Percentiles rank a stretch among this genome's conserved stretches.
These are phyloP conservation scores for Hybos culiciformis DNA, from an alignment of 2,888 invertebrate genomes.

Conservation along the genomic window DNA sequence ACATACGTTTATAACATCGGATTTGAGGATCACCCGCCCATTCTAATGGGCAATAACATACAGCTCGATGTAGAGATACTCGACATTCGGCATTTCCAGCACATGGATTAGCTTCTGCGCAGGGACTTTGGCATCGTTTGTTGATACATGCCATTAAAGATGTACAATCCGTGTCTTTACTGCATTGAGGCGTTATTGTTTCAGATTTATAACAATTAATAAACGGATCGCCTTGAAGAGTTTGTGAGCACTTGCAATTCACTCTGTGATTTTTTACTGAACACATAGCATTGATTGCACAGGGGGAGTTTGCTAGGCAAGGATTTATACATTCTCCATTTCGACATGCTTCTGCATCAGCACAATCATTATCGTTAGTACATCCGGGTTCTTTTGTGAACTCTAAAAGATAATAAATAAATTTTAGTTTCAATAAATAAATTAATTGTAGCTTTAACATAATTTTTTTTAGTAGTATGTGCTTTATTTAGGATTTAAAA, in stretches of 20 bases:
- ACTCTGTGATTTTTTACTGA: constrained; percentile 61
- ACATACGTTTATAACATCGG: constrained; percentile 75
- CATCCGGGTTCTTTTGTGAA: constrained; percentile 49
- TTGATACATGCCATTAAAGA: constrained; percentile 67
- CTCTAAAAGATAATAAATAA: no score
- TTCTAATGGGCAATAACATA: constrained; percentile 70
- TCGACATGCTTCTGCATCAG: constrained; percentile 54
- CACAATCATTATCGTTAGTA: constrained; percentile 56
- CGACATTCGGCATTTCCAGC: constrained; percentile 68
- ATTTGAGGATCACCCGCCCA: constrained; percentile 80
- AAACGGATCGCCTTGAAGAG: constrained; percentile 67
- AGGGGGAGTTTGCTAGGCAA: constrained; percentile 52
- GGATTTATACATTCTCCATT: constrained; percentile 64
- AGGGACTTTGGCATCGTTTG: constrained; percentile 68
- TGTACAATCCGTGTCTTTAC: constrained; percentile 59
- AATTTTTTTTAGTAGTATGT: no score
- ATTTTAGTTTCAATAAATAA: no score
- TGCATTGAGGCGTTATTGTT: constrained; percentile 51
- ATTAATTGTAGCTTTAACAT: no score
- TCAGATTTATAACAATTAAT: constrained; percentile 48
- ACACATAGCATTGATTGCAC: constrained; percentile 67
- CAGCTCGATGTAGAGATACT: constrained; percentile 62
- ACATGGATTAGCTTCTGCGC: constrained; percentile 61
- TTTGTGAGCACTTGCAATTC: constrained; percentile 59
- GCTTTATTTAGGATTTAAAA: no score